These are phyloP conservation scores for Ischnus inquisitorius DNA, from an alignment of 2,888 invertebrate species.

Conservation along the genomic window DNA sequence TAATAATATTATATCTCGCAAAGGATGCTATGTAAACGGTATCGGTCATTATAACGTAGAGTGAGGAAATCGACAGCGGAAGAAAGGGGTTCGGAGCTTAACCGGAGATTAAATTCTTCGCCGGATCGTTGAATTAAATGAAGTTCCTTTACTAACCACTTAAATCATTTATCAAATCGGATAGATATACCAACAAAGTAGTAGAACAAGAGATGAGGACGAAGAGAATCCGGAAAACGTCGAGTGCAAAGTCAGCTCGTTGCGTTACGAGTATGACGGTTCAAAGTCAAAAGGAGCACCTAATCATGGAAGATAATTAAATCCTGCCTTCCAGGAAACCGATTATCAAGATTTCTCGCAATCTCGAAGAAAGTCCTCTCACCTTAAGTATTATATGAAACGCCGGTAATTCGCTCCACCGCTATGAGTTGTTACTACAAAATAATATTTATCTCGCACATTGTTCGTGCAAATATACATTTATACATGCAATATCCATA, in stretches of 20 bases:
- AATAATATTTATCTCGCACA: conserved; percentile 14
- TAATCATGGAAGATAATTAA: conserved; percentile 45
- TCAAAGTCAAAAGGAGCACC: conserved; percentile 40
- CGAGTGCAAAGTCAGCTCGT: conserved; percentile 22
- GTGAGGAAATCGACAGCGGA: not conserved
- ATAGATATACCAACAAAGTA: conserved; percentile 1
- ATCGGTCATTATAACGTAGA: not conserved
- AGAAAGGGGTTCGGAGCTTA: conserved; percentile 13
- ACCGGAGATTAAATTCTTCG: conserved; percentile 28
- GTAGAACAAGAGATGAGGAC: conserved; percentile 6
- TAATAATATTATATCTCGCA: not conserved
- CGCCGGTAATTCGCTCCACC: not conserved
- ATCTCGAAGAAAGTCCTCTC: not conserved
- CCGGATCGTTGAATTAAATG: conserved; percentile 21
- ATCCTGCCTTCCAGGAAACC: conserved; percentile 7
- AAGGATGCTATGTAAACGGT: not conserved
- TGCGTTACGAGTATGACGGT: conserved; percentile 15
- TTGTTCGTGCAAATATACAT: not conserved
- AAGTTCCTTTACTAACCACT: conserved; percentile 34
- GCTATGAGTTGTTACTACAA: not conserved
- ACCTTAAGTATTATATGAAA: conserved; percentile 12
- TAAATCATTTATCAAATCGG: conserved; percentile 41
- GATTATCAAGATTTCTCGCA: conserved; percentile 1
- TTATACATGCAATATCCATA: conserved; percentile 10
- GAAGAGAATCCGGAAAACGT: conserved; percentile 30